A percentile compares a stretch with the other conserved stretches of the same genome.
Conservation (phyloP, 1,140 invertebrate genomes). For the Idris sp. region DNA sequence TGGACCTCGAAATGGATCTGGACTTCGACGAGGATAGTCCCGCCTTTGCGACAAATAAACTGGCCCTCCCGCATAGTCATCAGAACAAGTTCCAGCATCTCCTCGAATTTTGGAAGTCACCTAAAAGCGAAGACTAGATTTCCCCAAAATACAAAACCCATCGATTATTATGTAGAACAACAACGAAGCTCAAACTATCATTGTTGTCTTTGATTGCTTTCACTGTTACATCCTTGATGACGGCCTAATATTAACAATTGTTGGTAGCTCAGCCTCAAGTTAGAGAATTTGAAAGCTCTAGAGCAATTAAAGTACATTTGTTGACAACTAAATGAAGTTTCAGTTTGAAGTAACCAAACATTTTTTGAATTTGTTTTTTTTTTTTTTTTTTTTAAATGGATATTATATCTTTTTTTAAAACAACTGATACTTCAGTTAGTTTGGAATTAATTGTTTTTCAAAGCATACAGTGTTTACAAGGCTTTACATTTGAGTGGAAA, state of each 20-base stretch:
- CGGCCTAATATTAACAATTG: constrained; percentile 27
- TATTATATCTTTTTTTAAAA: too few species aligned
- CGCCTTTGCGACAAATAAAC: constrained; percentile 71
- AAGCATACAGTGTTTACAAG: too few species aligned
- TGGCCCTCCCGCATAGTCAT: constrained; percentile 75
- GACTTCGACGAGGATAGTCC: constrained; percentile 60
- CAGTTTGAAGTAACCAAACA: too few species aligned
- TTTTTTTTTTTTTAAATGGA: too few species aligned
- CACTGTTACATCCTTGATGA: constrained; percentile 19
- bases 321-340: too few species aligned
- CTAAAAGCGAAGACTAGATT: constrained; percentile 69
- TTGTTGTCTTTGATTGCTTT: constrained; percentile 18
- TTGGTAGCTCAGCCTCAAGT: constrained; percentile 5
- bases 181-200: constrained; percentile 28
- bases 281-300: too few species aligned
- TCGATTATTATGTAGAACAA: constrained; percentile 15
- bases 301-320: too few species aligned
- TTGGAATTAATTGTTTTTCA: too few species aligned
- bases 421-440: too few species aligned
- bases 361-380: too few species aligned
- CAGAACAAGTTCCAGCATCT: constrained; percentile 74
- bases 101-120: constrained; percentile 74
- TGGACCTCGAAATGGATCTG: constrained; percentile 50
- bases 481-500: too few species aligned
- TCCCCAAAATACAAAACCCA: background rate